phyloP scores from a whole-genome alignment of 2,113 vertebrate genomes.

The Gila orcuttii region DNA sequence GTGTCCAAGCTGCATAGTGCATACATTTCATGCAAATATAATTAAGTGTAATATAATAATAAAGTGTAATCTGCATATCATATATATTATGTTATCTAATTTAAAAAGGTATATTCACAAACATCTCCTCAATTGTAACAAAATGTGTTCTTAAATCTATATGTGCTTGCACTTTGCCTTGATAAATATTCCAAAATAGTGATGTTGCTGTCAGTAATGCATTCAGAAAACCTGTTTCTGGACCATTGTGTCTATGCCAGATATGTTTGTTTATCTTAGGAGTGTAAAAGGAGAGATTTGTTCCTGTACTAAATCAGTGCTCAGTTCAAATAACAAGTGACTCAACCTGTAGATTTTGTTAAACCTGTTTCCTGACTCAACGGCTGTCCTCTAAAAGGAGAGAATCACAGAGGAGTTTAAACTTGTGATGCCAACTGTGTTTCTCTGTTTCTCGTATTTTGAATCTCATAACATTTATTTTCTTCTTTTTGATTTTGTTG shows the following conservation, averaged over 20 bases:
- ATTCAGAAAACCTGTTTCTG: constrained; percentile 13
- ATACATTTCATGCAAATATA: background rate
- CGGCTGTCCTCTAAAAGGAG: background rate
- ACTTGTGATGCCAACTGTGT: background rate
- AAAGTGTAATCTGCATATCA: background rate
- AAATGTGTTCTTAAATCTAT: background rate
- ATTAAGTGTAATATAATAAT: background rate
- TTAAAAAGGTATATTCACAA: background rate
- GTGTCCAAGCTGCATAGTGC: background rate
- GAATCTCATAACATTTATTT: background rate
- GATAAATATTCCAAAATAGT: background rate
- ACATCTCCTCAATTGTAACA: background rate
- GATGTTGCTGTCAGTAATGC: constrained; percentile 3
- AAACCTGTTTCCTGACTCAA: constrained; percentile 48
- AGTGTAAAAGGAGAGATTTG: constrained; percentile 1
- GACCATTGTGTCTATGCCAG: background rate
- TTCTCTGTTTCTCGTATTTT: background rate
- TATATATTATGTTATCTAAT: background rate
- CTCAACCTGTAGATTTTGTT: constrained; percentile 48
- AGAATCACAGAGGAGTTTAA: background rate
- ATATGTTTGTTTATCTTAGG: background rate
- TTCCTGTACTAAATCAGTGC: constrained; percentile 49
- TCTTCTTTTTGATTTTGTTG: background rate
- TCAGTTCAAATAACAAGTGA: constrained; percentile 13
- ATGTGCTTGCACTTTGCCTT: background rate